Percentiles rank a stretch among this genome's conserved stretches.
phyloP scores from a whole-genome alignment of 2,888 invertebrate genomes.

The Orchesellides sinensis region DNA sequence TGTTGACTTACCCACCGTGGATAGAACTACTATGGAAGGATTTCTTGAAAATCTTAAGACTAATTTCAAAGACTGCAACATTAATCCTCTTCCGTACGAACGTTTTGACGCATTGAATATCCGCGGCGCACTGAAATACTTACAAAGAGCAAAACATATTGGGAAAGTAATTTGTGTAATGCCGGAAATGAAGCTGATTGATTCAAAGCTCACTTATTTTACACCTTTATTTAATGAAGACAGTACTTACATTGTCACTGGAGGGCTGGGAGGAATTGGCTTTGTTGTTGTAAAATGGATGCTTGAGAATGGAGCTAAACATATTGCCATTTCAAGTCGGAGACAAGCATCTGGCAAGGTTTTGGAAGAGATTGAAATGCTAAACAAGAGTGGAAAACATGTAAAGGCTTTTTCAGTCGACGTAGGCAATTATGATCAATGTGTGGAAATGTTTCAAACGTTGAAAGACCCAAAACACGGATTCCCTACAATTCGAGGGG shows the following conservation, averaged over 20 bases:
- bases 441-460: not conserved
- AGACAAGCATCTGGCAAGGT: conserved; percentile 24
- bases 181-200: conserved; percentile 9
- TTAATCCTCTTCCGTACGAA: conserved; percentile 41
- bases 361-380: not conserved
- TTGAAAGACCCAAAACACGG: not conserved
- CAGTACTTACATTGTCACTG: not conserved
- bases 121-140: conserved; percentile 39
- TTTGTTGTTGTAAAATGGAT: conserved; percentile 59
- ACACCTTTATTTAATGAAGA: conserved; percentile 33
- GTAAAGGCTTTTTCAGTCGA: conserved; percentile 20
- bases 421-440: conserved; percentile 26
- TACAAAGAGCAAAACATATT: conserved; percentile 63
- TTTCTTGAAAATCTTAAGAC: not conserved
- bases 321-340: conserved; percentile 39
- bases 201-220: not conserved
- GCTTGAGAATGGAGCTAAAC: conserved; percentile 48
- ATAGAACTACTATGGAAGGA: too few species aligned
- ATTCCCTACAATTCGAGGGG: conserved; percentile 36
- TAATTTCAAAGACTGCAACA: not conserved
- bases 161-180: too few species aligned
- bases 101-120: conserved; percentile 49
- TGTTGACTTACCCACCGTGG: not conserved
- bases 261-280: conserved; percentile 52
- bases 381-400: conserved; percentile 37